phyloP scores from a whole-genome alignment of 2,113 vertebrate genomes.

The Strigops habroptila region DNA sequence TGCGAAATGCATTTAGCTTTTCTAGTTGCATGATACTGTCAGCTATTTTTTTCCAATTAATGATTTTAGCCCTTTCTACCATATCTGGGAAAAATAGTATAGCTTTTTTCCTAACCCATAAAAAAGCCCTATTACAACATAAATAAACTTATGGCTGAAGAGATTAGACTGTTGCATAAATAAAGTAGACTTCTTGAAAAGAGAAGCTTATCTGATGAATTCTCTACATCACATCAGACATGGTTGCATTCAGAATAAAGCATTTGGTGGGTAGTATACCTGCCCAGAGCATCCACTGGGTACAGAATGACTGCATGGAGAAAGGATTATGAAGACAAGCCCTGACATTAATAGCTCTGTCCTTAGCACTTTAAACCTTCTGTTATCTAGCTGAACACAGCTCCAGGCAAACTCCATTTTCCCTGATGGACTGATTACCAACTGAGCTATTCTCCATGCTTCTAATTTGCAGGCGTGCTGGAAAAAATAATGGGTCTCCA shows the following conservation, averaged over 20 bases:
- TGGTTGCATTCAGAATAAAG: background rate
- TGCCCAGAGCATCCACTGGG: background rate
- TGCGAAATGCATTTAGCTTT: background rate
- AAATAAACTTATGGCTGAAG: background rate
- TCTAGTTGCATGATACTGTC: background rate
- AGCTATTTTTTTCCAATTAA: background rate
- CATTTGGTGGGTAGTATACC: background rate
- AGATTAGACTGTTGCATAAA: background rate
- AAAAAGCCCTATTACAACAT: background rate
- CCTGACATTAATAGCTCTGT: background rate
- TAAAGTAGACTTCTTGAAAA: background rate
- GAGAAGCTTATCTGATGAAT: background rate
- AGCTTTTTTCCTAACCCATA: background rate
- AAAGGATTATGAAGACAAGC: background rate
- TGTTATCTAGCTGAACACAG: background rate
- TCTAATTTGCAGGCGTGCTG: background rate
- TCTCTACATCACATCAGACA: background rate
- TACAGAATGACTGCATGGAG: background rate
- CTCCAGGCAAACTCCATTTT: background rate
- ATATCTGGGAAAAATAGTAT: background rate
- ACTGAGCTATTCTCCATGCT: background rate
- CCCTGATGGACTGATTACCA: background rate
- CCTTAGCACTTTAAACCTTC: background rate
- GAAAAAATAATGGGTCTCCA: background rate
- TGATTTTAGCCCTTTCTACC: background rate